These are phyloP conservation scores for Cataglyphis cursor DNA, from an alignment of 2,888 invertebrate genomes.

Conservation along the genomic window DNA sequence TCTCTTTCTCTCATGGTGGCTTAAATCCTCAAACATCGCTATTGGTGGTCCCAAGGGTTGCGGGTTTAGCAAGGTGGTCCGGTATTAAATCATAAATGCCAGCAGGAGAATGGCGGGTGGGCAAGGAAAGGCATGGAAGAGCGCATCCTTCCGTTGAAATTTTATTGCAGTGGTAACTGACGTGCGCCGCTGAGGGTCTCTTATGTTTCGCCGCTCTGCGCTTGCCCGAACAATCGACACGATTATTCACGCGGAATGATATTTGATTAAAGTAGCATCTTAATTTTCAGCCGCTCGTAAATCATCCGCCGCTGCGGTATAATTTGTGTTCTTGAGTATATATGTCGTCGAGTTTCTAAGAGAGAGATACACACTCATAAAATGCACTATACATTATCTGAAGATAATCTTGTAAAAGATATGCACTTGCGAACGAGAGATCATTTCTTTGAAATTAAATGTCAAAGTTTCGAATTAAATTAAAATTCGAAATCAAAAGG, in stretches of 20 bases:
- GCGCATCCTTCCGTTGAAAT: slow-evolving; percentile 54
- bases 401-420: neutral
- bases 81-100: slow-evolving; percentile 66
- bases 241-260: slow-evolving; percentile 52
- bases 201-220: slow-evolving; percentile 45
- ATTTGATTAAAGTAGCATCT: slow-evolving; percentile 55
- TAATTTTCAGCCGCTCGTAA: slow-evolving; percentile 43
- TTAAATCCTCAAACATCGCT: slow-evolving; percentile 52
- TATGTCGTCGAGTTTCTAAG: neutral
- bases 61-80: slow-evolving; percentile 68
- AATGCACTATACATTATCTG: neutral
- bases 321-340: slow-evolving; percentile 13
- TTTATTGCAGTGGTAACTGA: slow-evolving; percentile 54
- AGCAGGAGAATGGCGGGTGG: slow-evolving; percentile 33
- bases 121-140: neutral
- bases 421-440: neutral
- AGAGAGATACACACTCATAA: neutral
- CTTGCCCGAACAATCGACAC: slow-evolving; percentile 38
- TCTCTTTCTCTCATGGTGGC: slow-evolving; percentile 57
- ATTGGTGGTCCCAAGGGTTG: slow-evolving; percentile 70
- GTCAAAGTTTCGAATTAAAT: neutral
- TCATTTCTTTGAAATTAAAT: neutral
- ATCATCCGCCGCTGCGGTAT: slow-evolving; percentile 22
- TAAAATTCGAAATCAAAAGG: neutral
- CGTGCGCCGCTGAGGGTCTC: slow-evolving; percentile 50